Base-by-base conservation (phyloP, 2,888 invertebrate genomes). In the Spisula subtruncata region DNA sequence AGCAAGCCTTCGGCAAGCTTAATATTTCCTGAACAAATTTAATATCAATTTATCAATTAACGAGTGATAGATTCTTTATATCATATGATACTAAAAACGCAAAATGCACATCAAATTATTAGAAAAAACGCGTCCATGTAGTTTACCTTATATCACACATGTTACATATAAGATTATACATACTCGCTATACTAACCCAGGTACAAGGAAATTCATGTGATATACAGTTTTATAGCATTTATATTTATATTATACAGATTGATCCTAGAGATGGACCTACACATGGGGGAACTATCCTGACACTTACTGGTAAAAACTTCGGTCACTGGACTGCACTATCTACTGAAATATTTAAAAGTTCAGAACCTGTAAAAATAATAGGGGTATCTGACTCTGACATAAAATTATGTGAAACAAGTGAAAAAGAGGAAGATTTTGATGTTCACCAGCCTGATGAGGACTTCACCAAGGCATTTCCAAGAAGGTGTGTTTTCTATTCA, bases 281-380 rank as follows among this genome's bases (percentile, higher is more conserved):
- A 18, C 20, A 25, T 0, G 83, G 83, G 18, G 60, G 83, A 60
- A 83, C 83, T 32, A 56, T 6, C 1, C 32, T 83, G 25, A 83
- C 83, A 83, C 20, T 83, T 29, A 1, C 0, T 56, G 83, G 83
- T 41, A 83, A 41, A 60, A 32, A 83, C 29, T 83, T 83, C 35
- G 83, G 83, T 14, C 20, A 56, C 8, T 35, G 25, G 41, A 56
- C 16, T 16, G 46, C 0, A 20, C 41, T 41, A n/a, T n/a, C n/a
- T 25, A 2, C 6, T 25, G 5, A 5, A 10, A 66, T 10, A 6
- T 66, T 66, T n/a, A 0, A 25, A 0, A 0, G 8, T 10, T n/a
- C 25, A 2, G 2, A 66, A 1, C 10, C 60, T 66, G 60, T 66
- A 6, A n/a, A 66, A 10, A n/a, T n/a, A n/a, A n/a, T 25, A 66